Conservation (phyloP, 2,113 vertebrate species). For the Scatophagus argus region DNA sequence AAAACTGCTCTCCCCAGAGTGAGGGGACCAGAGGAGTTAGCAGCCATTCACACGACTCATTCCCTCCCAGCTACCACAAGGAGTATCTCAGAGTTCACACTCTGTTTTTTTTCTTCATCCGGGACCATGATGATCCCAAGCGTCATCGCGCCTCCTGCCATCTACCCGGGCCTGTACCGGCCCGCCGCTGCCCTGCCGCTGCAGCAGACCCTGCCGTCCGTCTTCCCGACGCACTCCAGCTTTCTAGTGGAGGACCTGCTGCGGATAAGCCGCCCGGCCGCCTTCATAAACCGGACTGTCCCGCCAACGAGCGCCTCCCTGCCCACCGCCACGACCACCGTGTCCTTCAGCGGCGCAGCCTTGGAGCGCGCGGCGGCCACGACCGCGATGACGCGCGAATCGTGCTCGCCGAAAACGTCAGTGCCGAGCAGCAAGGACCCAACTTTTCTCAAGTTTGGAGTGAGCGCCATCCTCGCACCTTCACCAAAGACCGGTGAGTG, state of each 20-base stretch:
- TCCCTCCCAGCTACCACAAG: constrained; percentile 61
- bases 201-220: constrained; percentile 88
- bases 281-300: constrained; percentile 85
- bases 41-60: constrained; percentile 65
- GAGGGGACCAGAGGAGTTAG: constrained; percentile 72
- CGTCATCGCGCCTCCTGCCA: constrained; percentile 90
- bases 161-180: constrained; percentile 92
- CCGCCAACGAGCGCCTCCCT: constrained; percentile 81
- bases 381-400: constrained; percentile 77
- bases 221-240: constrained; percentile 89
- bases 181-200: constrained; percentile 90
- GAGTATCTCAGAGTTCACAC: constrained; percentile 63
- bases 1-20: constrained; percentile 85
- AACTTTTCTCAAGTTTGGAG: constrained; percentile 95
- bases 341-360: constrained; percentile 74
- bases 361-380: constrained; percentile 75
- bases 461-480: constrained; percentile 95
- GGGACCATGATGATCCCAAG: constrained; percentile 96
- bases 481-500: constrained; percentile 90
- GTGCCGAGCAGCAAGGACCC: constrained; percentile 82
- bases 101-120: constrained; percentile 3
- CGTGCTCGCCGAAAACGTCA: constrained; percentile 84
- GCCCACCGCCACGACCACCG: constrained; percentile 78
- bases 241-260: constrained; percentile 97
- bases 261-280: constrained; percentile 90